Evolutionary conservation across 2,888 invertebrate species (phyloP).

Genomic region (Chironomus tentans): DNA sequence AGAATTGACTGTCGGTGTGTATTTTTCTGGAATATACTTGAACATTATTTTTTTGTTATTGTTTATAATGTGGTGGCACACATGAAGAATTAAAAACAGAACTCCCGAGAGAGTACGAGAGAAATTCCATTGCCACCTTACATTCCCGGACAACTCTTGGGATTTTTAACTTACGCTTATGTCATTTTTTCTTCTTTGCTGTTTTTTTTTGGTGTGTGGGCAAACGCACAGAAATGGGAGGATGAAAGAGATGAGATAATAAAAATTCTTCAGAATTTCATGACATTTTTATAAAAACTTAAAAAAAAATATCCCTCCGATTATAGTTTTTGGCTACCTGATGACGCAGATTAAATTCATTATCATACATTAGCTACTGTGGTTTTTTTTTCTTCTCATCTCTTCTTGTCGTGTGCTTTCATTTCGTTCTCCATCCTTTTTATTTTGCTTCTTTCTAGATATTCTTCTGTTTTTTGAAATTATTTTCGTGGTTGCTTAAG

Average conservation of each 20-base stretch:
- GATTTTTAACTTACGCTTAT: background rate
- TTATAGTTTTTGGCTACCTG: no score
- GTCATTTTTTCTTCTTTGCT: background rate
- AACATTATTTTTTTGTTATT: background rate
- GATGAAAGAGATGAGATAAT: background rate
- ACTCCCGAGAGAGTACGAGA: no score
- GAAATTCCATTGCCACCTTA: constrained; percentile 12
- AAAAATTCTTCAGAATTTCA: background rate
- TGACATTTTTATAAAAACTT: background rate
- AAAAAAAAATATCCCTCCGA: background rate
- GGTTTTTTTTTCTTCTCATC: no score
- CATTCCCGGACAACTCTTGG: constrained; percentile 6
- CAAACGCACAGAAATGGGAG: background rate
- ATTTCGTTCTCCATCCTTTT: no score
- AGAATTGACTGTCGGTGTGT: background rate
- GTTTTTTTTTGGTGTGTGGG: background rate
- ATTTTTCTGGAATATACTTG: background rate
- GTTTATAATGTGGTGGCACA: background rate
- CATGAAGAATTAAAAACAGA: background rate
- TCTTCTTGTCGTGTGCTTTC: no score
- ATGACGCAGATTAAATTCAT: no score
- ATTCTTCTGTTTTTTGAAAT: no score
- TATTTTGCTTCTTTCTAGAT: no score
- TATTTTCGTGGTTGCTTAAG: no score
- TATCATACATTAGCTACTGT: no score